Percentiles rank a stretch among this genome's conserved stretches.
Evolutionary conservation across 2,797 vertebrate genomes (phyloP).

Genomic region (Crocodylus rhombifer): DNA sequence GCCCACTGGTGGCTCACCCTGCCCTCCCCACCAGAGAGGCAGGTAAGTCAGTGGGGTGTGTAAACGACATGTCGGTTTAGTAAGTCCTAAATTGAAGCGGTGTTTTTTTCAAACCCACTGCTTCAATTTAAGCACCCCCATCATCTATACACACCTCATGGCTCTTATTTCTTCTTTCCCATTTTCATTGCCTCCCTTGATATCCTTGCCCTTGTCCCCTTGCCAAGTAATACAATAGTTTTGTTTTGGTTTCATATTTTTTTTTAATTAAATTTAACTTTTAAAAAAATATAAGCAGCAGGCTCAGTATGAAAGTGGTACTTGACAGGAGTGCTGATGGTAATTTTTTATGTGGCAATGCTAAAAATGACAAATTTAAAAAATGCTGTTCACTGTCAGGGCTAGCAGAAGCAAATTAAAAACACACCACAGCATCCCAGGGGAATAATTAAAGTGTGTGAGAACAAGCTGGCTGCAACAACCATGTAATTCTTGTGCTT

Average conservation of each 20-base stretch:
- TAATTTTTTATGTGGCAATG: not conserved
- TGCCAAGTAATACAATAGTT: not conserved
- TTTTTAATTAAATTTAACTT: conserved; percentile 27
- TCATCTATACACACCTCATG: not conserved
- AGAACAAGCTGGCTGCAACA: not conserved
- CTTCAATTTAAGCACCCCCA: not conserved
- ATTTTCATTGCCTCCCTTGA: not conserved
- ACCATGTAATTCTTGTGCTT: not conserved
- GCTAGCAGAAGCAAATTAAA: conserved; percentile 27
- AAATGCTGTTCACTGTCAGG: not conserved
- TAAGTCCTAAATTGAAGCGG: no score
- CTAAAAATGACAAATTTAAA: conserved; percentile 53
- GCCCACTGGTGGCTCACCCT: no score
- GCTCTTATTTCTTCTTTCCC: not conserved
- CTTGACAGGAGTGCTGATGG: not conserved
- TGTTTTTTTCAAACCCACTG: no score
- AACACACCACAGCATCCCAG: not conserved
- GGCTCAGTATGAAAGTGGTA: conserved; percentile 8
- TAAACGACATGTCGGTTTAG: no score
- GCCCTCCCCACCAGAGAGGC: no score
- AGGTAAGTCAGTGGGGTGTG: no score
- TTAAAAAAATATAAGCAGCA: not conserved
- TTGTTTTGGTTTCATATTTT: not conserved
- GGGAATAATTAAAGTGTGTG: conserved; percentile 27
- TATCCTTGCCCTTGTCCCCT: not conserved